A percentile compares a stretch with the other conserved stretches of the same genome.
These are phyloP conservation scores for Drosophila siamana DNA, from an alignment of 2,888 invertebrate species.

Conservation along the genomic window DNA sequence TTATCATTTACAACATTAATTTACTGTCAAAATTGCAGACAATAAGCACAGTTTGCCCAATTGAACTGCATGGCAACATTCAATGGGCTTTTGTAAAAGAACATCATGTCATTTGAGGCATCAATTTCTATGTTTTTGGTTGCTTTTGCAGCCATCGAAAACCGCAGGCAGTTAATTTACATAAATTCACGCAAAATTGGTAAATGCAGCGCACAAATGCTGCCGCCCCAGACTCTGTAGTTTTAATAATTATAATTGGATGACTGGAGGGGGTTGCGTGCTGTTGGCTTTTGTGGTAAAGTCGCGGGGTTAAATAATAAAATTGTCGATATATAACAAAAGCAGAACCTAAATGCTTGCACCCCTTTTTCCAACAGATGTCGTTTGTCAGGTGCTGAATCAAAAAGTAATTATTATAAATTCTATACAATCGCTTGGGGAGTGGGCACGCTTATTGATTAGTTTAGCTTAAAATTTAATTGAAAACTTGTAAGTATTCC, in stretches of 20 bases:
- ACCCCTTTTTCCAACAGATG: constrained; percentile 10
- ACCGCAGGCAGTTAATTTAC: constrained; percentile 61
- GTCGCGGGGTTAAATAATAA: constrained; percentile 43
- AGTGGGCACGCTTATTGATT: constrained; percentile 37
- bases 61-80: neutral
- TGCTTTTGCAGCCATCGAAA: constrained; percentile 10
- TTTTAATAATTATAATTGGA: constrained; percentile 54
- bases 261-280: constrained; percentile 3
- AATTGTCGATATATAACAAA: constrained; percentile 50
- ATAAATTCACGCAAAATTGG: constrained; percentile 55
- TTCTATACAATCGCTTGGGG: constrained; percentile 10
- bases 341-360: constrained; percentile 21
- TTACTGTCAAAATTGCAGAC: neutral
- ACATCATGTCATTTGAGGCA: neutral
- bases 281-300: constrained; percentile 36
- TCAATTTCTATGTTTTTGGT: neutral
- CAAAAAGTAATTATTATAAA: constrained; percentile 72
- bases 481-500: constrained; percentile 47
- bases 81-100: constrained; percentile 2
- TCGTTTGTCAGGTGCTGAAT: constrained; percentile 55
- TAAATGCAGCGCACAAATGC: constrained; percentile 43
- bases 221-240: constrained; percentile 36
- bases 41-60: neutral
- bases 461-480: constrained; percentile 52
- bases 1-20: neutral